phyloP scores from a whole-genome alignment of 2,113 vertebrate genomes.

The Fulmarus glacialis region DNA sequence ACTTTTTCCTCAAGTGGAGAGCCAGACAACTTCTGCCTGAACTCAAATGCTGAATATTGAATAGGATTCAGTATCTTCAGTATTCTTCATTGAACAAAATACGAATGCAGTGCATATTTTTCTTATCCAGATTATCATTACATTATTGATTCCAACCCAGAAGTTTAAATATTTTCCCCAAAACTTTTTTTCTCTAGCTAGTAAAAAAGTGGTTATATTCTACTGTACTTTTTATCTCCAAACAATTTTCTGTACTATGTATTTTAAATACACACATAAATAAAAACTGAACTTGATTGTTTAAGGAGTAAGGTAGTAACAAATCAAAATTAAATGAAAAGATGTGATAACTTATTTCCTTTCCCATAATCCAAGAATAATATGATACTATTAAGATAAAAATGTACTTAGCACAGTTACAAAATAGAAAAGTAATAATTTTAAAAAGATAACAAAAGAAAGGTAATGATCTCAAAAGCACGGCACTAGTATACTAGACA shows the following conservation, averaged over 20 bases:
- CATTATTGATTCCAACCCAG: neutral
- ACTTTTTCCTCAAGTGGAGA: neutral
- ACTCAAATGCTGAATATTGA: neutral
- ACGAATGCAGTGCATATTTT: neutral
- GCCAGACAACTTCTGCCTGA: neutral
- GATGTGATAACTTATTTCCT: neutral
- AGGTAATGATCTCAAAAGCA: neutral
- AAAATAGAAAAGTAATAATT: neutral
- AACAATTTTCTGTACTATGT: neutral
- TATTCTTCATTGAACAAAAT: neutral
- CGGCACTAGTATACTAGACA: neutral
- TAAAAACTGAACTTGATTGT: neutral
- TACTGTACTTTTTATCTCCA: neutral
- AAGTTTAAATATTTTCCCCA: neutral
- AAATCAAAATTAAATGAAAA: neutral
- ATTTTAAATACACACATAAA: neutral
- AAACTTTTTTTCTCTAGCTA: neutral
- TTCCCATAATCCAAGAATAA: neutral
- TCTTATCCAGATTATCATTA: neutral
- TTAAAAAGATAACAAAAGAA: neutral
- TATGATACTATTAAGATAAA: neutral
- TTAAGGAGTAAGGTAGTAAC: neutral
- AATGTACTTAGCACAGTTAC: neutral
- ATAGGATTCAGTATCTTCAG: neutral
- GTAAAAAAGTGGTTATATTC: neutral